Evolutionary conservation across 2,888 invertebrate genomes (phyloP), one percentile per base, ranked within the genome.

Genomic region (Dynastes tityus): DNA sequence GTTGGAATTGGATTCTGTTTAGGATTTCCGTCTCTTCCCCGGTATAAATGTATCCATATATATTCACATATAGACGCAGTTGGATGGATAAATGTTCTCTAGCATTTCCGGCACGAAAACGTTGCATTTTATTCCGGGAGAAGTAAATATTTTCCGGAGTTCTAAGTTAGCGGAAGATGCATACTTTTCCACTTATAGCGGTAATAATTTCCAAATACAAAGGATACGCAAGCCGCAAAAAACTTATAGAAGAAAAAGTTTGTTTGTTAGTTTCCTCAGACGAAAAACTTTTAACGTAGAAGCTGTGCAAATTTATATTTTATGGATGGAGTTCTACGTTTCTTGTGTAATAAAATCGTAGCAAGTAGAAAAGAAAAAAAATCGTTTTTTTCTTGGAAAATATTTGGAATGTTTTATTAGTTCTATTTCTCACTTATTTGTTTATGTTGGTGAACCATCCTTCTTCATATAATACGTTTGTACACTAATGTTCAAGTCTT

Each of bases 1-100:
- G 65, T 37, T 65, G 65, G 13, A 65, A 65, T 65, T 65, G 65
- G 65, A 65, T 65, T 32, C 65, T 65, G 65, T 65, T 40, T 9
- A 16, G 65, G 16, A 40, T 65, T 65, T 65, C 32, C 65, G 40
- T 13, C 13, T 13, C 16, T 40, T 40, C 40, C 16, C 40, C 40
- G 2, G 29, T 5, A 40, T 65, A 32, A 9, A 40, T 40, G 9
- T 40, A n/a, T 65, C 9, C 40, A 64, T 8, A 51, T 6, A 8
- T 8, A 53, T n/a, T n/a, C n/a, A 9, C 53, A 22, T 55, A 55
- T 13, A 16, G 45, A 45, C 45, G 11, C 45, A 11, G 11, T 45
- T 45, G 45, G n/a, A 55, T 55, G 16, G n/a, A 55, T 55, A 22
- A 11, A 55, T 22, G n/a, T 55, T 55, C 16, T 55, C 3, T 6